Conservation (phyloP, 2,113 vertebrate genomes). For the Phycodurus eques region DNA sequence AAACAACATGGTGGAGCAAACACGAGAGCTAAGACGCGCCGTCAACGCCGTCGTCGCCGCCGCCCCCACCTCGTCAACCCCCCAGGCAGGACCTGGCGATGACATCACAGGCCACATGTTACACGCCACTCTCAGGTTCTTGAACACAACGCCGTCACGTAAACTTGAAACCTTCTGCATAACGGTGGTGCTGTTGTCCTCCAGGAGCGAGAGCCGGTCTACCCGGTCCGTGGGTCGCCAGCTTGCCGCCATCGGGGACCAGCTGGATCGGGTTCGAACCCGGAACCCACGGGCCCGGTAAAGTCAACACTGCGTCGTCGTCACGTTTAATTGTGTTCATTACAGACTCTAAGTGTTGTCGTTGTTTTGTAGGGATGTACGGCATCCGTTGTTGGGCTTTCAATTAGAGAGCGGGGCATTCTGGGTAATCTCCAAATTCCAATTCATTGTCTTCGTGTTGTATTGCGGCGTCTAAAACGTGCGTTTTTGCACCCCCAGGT, state of each 20-base stretch:
- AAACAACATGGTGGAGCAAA: conserved; percentile 71
- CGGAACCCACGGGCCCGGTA: background rate
- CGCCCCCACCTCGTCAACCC: conserved; percentile 21
- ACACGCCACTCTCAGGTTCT: conserved; percentile 48
- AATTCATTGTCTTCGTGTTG: background rate
- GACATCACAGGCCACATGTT: conserved; percentile 32
- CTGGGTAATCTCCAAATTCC: background rate
- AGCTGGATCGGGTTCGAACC: conserved; percentile 67
- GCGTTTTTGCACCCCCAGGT: conserved; percentile 42
- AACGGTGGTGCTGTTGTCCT: background rate
- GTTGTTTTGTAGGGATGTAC: conserved; percentile 47
- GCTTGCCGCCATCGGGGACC: conserved; percentile 84
- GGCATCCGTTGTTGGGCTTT: conserved; percentile 32
- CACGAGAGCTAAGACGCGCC: conserved; percentile 36
- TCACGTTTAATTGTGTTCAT: background rate
- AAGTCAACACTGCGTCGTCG: background rate
- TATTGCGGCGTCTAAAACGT: background rate
- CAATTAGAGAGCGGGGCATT: background rate
- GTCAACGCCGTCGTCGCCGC: conserved; percentile 1
- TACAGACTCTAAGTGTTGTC: background rate
- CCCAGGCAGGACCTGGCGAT: conserved; percentile 73
- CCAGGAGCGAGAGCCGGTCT: conserved; percentile 57
- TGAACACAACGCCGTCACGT: background rate
- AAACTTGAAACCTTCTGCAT: no score
- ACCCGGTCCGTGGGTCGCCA: conserved; percentile 72